Conservation (phyloP, 2,797 vertebrate genomes). For the Sylvilagus floridanus region DNA sequence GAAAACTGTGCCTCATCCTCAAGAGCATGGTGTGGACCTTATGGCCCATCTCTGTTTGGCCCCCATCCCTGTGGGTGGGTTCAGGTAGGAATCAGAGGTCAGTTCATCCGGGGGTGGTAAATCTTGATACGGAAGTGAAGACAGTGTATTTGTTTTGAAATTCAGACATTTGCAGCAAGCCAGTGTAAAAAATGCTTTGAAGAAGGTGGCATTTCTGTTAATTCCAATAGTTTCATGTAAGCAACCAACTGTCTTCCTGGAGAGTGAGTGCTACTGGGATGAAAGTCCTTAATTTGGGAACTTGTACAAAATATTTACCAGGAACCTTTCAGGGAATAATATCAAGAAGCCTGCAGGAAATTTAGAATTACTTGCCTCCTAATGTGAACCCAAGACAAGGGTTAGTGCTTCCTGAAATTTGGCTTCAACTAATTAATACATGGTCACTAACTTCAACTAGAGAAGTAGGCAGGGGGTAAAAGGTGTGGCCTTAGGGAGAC, state of each 20-base stretch:
- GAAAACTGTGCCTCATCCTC: not conserved
- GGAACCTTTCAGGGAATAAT: not conserved
- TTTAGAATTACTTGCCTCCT: constrained; percentile 70
- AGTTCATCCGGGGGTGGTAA: not conserved
- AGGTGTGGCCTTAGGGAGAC: constrained; percentile 78
- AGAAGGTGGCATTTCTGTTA: not conserved
- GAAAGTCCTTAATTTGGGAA: not conserved
- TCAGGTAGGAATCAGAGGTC: not conserved
- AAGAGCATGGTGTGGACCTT: too few species aligned
- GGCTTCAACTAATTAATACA: constrained; percentile 76
- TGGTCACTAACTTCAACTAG: constrained; percentile 75
- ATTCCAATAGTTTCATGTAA: not conserved
- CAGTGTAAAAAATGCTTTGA: not conserved
- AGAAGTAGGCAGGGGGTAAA: constrained; percentile 62
- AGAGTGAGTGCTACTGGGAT: not conserved
- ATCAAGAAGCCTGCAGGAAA: constrained; percentile 59
- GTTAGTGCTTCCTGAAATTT: constrained; percentile 71
- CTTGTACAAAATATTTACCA: constrained; percentile 41
- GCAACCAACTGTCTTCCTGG: not conserved
- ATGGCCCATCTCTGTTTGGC: not conserved
- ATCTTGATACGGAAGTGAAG: not conserved
- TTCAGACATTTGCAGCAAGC: not conserved
- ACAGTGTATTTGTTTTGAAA: not conserved
- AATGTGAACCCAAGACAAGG: constrained; percentile 17
- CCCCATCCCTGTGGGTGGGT: not conserved